A percentile compares a stretch with the other conserved stretches of the same genome.
phyloP scores from a whole-genome alignment of 2,797 vertebrate species.

The Peromyscus eremicus region DNA sequence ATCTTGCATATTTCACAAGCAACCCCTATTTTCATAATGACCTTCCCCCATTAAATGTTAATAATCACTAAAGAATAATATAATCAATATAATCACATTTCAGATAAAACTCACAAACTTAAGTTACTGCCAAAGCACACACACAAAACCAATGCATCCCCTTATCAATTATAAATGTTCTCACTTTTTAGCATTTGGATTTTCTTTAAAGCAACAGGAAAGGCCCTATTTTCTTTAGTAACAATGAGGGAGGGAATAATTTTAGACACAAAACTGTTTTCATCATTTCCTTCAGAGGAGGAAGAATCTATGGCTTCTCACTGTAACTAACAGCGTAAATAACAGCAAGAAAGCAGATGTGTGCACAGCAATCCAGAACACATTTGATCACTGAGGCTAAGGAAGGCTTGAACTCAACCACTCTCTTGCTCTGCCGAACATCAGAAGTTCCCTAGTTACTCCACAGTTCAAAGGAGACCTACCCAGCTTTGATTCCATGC shows the following conservation, averaged over 20 bases:
- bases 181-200: constrained; percentile 62
- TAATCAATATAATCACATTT: constrained; percentile 54
- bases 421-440: constrained; percentile 14
- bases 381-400: constrained; percentile 66
- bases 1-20: constrained; percentile 21
- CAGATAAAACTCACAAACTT: constrained; percentile 48
- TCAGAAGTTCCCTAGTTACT: constrained; percentile 41
- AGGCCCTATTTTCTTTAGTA: not conserved
- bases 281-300: constrained; percentile 60
- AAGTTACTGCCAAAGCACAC: not conserved
- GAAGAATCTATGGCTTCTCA: constrained; percentile 71
- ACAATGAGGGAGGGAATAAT: not conserved
- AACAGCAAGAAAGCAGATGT: constrained; percentile 71
- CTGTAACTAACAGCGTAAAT: constrained; percentile 53
- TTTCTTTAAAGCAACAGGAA: not conserved
- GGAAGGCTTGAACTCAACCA: constrained; percentile 4
- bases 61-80: constrained; percentile 49
- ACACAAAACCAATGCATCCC: not conserved
- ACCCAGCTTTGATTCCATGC: not conserved
- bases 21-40: constrained; percentile 45
- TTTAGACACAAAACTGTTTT: constrained; percentile 63
- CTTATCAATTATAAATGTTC: not conserved
- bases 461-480: not conserved
- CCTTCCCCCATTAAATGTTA: constrained; percentile 24
- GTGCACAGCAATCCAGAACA: constrained; percentile 63